Evolutionary conservation across 2,797 vertebrate genomes (phyloP), one percentile per base, ranked within the genome.

Genomic region (Myoxocephalus aenaeus): DNA sequence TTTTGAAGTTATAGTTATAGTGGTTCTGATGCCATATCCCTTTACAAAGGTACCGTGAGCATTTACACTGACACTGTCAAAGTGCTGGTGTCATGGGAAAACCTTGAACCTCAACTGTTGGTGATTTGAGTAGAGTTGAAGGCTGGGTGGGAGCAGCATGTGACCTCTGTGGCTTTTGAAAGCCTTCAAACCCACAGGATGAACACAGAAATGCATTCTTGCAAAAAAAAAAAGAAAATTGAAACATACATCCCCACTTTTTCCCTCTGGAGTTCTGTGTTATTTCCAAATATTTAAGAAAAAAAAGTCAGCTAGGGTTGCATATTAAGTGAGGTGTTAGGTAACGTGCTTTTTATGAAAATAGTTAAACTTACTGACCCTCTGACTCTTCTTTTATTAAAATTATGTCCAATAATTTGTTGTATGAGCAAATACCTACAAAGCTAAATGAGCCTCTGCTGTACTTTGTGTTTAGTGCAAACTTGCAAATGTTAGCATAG

Each of bases 71-170:
- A 22, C 70, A 13, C 1, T 27, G 18, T 69, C 17, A 65, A 69
- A 81, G 69, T 36, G 18, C 68, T 79, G 25, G 0, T 42, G 46
- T 64, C 69, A 74, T 65, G 61, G 59, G 42, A 62, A 80, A 74
- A 56, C 1, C 0, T 7, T 46, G 20, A 17, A 62, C 36, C 81
- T 68, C 40, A 40, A 27, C 58, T 67, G 57, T 56, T 1, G 1
- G 27, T 65, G 57, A 80, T 76, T 66, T 77, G 18, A 65, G 15
- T 64, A 69, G 40, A 77, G 48, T 65, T 79, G 54, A 58, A 22
- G 64, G 68, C 73, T 54, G 67, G 65, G 25, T 58, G 36, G 79
- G 63, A 46, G 62, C 59, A 72, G 22, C 50, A 62, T 36, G 1
- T 66, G 40, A 78, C 46, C 68, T 46, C 34, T 13, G 44, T 48